A percentile compares a stretch with the other conserved stretches of the same genome.
phyloP scores from a whole-genome alignment of 2,888 invertebrate species.

The Lepidochrysops patricia region DNA sequence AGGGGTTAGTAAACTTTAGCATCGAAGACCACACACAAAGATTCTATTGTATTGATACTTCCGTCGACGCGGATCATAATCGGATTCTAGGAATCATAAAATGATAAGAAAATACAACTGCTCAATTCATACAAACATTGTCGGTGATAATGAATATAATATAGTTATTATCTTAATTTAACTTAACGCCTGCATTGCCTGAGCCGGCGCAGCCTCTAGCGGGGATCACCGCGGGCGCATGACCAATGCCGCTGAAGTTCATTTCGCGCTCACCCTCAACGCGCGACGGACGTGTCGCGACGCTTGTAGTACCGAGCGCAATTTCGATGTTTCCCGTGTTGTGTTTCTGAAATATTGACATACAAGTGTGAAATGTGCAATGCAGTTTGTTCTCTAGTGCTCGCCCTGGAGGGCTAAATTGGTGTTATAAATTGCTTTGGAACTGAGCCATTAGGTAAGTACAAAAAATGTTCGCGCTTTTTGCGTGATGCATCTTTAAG shows the following conservation, averaged over 20 bases:
- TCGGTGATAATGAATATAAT: background rate
- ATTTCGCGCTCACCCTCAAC: conserved; percentile 66
- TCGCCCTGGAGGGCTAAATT: conserved; percentile 50
- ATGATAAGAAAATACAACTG: background rate
- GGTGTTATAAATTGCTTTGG: conserved; percentile 27
- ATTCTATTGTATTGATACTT: conserved; percentile 16
- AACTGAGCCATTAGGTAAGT: conserved; percentile 23
- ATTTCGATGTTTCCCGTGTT: conserved; percentile 41
- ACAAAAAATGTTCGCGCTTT: background rate
- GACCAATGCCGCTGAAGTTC: conserved; percentile 23
- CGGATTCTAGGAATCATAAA: background rate
- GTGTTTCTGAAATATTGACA: conserved; percentile 33
- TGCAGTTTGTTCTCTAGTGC: conserved; percentile 56
- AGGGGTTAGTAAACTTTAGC: conserved; percentile 11
- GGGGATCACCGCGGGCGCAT: conserved; percentile 16
- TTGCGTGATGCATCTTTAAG: background rate
- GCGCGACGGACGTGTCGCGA: conserved; percentile 62
- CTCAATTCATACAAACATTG: background rate
- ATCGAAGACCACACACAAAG: conserved; percentile 18
- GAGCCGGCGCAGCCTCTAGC: conserved; percentile 29
- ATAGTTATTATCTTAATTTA: background rate
- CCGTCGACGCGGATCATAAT: background rate
- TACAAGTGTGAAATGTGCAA: conserved; percentile 52
- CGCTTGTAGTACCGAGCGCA: conserved; percentile 47
- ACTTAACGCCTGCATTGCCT: conserved; percentile 11